A percentile compares a stretch with the other conserved stretches of the same genome.
phyloP scores from a whole-genome alignment of 2,888 invertebrate genomes.

The Syrista parreyssii region DNA sequence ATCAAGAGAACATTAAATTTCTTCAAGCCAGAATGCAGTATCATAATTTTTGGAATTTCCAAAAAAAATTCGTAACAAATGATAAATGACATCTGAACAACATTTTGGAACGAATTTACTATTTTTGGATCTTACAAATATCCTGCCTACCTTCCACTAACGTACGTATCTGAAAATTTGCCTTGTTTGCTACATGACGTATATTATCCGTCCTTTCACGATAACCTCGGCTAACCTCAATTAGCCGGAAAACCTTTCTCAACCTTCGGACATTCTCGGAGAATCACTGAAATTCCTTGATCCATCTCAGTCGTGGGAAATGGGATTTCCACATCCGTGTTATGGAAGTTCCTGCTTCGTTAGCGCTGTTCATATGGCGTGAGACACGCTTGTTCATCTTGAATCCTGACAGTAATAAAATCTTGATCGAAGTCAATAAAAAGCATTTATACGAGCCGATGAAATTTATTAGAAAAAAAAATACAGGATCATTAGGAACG shows the following conservation, averaged over 20 bases:
- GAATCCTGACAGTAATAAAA: not conserved
- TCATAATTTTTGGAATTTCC: not conserved
- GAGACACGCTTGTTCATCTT: not conserved
- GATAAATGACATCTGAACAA: not conserved
- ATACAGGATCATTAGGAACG: not conserved
- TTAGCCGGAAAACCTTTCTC: not conserved
- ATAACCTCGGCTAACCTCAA: not conserved
- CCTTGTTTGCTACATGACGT: not conserved
- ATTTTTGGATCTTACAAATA: not conserved
- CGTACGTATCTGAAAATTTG: not conserved
- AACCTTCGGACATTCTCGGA: not conserved
- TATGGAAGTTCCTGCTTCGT: not conserved
- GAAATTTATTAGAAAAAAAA: not conserved
- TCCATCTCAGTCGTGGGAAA: not conserved
- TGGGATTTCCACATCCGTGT: not conserved
- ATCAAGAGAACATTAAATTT: not conserved
- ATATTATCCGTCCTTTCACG: not conserved
- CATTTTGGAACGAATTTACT: not conserved
- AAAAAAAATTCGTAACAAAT: not conserved
- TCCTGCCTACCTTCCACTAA: not conserved
- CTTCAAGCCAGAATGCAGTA: not conserved
- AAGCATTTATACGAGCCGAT: not conserved
- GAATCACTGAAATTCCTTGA: not conserved
- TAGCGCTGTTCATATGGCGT: not conserved
- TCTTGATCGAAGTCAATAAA: not conserved